Percentiles rank a stretch among this genome's conserved stretches.
These are phyloP conservation scores for Ditylenchus dipsaci DNA, from an alignment of 1,140 invertebrate species.

Conservation along the genomic window DNA sequence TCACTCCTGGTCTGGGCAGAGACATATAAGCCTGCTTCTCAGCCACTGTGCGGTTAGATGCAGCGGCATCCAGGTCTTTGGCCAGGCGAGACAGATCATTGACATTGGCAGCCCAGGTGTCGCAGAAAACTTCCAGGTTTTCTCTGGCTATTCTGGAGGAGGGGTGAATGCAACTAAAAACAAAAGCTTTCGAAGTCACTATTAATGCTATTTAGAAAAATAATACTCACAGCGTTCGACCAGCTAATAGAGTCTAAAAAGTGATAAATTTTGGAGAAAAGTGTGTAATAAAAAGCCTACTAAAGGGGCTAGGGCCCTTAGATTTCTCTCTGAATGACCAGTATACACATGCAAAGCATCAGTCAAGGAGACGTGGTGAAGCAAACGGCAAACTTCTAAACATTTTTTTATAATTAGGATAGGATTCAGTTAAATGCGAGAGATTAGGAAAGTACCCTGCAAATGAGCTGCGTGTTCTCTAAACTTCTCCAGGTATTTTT, in stretches of 20 bases:
- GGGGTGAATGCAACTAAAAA: conserved; percentile 82
- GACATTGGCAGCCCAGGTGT: conserved; percentile 73
- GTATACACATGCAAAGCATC: conserved; percentile 89
- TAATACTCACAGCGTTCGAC: conserved; percentile 84
- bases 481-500: conserved; percentile 76
- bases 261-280: conserved; percentile 50
- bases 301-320: conserved; percentile 71
- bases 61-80: conserved; percentile 71
- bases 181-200: no score
- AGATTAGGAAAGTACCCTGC: conserved; percentile 69
- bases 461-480: conserved; percentile 85
- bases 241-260: conserved; percentile 81
- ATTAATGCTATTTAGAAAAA: no score
- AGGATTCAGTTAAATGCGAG: background rate
- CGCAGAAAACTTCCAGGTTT: conserved; percentile 93
- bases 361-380: conserved; percentile 86
- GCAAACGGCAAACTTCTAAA: conserved; percentile 81
- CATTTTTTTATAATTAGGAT: background rate
- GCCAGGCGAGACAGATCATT: conserved; percentile 71
- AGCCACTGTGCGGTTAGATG: conserved; percentile 69
- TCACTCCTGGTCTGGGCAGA: conserved; percentile 83
- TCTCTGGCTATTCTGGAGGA: conserved; percentile 90
- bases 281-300: conserved; percentile 27
- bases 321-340: conserved; percentile 88
- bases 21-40: conserved; percentile 90